Conservation (phyloP, 1,140 invertebrate species). For the Caerostris darwini region DNA sequence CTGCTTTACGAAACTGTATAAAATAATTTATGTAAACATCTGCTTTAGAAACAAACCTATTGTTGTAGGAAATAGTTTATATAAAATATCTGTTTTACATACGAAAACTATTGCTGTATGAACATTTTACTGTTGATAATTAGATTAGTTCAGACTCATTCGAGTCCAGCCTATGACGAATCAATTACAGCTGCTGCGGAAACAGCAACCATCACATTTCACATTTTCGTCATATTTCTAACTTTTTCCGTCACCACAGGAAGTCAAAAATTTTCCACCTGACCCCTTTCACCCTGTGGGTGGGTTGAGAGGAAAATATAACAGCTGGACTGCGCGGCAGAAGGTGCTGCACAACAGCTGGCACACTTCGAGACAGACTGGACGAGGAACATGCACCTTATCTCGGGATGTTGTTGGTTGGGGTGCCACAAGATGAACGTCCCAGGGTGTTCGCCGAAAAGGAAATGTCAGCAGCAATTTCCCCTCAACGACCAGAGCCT, state of each 20-base stretch:
- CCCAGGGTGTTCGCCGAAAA: slow-evolving; percentile 10
- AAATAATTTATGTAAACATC: no score
- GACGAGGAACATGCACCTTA: background rate
- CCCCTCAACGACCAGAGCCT: background rate
- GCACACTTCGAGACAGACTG: background rate
- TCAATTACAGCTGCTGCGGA: background rate
- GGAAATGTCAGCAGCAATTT: slow-evolving; percentile 68
- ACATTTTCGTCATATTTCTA: background rate
- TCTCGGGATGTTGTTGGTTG: background rate
- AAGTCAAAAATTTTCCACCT: background rate
- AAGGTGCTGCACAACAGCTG: slow-evolving; percentile 58
- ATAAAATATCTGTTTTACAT: no score
- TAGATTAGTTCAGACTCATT: no score
- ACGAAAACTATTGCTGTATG: no score
- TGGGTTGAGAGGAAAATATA: background rate
- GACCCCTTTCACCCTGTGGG: slow-evolving; percentile 39
- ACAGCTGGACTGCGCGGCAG: slow-evolving; percentile 55
- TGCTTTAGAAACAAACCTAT: no score
- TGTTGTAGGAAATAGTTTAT: no score
- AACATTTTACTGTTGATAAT: no score
- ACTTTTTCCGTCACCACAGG: background rate
- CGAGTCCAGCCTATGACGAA: background rate
- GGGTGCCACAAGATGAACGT: background rate
- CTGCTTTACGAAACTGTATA: no score
- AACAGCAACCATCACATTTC: background rate